These are phyloP conservation scores for Zoanthus solanderi DNA, from an alignment of 92 coral and sea anemone genomes.

Conservation along the genomic window DNA sequence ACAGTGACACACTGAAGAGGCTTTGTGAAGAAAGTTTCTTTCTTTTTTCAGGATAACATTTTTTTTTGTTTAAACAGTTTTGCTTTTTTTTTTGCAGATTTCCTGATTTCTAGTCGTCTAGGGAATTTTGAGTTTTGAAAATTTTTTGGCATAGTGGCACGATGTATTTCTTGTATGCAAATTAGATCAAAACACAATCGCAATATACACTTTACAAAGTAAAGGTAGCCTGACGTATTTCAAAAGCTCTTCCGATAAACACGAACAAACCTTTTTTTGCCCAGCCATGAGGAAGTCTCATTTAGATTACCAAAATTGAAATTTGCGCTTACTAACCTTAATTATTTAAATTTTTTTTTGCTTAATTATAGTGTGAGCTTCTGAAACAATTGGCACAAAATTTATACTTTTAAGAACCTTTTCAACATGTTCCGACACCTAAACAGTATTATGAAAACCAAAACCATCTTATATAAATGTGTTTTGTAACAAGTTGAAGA, in stretches of 20 bases:
- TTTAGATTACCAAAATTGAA: background rate
- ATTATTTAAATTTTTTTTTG: background rate
- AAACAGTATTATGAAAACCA: too few relatives aligned
- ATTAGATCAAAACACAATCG: background rate
- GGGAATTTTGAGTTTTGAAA: background rate
- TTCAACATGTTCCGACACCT: too few relatives aligned
- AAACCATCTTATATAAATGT: background rate
- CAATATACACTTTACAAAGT: background rate
- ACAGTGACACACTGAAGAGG: too few relatives aligned
- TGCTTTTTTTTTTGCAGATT: too few relatives aligned
- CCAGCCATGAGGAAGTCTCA: background rate
- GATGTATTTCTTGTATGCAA: background rate
- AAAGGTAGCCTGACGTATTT: background rate
- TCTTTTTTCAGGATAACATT: background rate
- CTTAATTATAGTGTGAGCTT: background rate
- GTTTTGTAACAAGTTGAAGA: too few relatives aligned
- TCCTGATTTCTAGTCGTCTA: too few relatives aligned
- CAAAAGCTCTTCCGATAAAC: slow-evolving; percentile 2
- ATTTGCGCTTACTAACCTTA: background rate
- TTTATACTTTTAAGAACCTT: background rate
- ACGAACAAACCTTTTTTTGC: too few relatives aligned
- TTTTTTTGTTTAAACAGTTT: too few relatives aligned
- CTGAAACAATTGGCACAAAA: background rate
- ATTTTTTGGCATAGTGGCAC: background rate
- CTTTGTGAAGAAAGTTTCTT: too few relatives aligned